Evolutionary conservation across 2,888 invertebrate species (phyloP).

Genomic region (Acronicta leporina): DNA sequence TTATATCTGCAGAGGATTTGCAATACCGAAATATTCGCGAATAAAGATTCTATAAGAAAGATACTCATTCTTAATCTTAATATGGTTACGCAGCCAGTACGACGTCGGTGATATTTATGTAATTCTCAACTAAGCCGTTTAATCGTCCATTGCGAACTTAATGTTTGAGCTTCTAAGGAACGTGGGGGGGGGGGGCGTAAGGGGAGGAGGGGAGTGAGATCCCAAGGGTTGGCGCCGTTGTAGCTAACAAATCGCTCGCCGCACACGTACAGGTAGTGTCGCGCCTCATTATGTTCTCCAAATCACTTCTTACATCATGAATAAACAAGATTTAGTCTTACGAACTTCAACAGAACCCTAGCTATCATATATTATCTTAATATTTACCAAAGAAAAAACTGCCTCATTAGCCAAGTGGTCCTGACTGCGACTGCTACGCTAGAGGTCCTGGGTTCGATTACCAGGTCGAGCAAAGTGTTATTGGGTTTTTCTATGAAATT

Average conservation of each 20-base stretch:
- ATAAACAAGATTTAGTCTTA: conserved; percentile 74
- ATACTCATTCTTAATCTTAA: conserved; percentile 69
- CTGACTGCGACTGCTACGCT: no score
- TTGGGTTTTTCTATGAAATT: no score
- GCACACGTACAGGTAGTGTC: conserved; percentile 79
- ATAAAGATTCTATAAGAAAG: conserved; percentile 66
- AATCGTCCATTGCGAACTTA: conserved; percentile 79
- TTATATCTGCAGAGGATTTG: conserved; percentile 46
- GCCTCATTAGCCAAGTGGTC: no score
- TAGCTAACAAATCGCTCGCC: conserved; percentile 75
- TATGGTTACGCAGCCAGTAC: conserved; percentile 66
- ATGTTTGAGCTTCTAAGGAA: conserved; percentile 73
- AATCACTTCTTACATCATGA: conserved; percentile 76
- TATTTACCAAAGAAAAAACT: neutral
- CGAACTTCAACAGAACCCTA: conserved; percentile 52
- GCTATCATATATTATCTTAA: conserved; percentile 18
- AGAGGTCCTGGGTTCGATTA: no score
- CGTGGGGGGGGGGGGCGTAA: conserved; percentile 50
- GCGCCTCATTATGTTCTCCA: conserved; percentile 80
- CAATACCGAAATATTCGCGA: conserved; percentile 57
- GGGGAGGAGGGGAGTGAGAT: conserved; percentile 48
- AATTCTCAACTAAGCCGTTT: conserved; percentile 77
- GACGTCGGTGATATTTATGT: conserved; percentile 74
- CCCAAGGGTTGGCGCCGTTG: conserved; percentile 69
- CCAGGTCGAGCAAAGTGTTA: no score